Evolutionary conservation across 2,888 invertebrate species (phyloP).

Genomic region (Brachylomia viminalis): DNA sequence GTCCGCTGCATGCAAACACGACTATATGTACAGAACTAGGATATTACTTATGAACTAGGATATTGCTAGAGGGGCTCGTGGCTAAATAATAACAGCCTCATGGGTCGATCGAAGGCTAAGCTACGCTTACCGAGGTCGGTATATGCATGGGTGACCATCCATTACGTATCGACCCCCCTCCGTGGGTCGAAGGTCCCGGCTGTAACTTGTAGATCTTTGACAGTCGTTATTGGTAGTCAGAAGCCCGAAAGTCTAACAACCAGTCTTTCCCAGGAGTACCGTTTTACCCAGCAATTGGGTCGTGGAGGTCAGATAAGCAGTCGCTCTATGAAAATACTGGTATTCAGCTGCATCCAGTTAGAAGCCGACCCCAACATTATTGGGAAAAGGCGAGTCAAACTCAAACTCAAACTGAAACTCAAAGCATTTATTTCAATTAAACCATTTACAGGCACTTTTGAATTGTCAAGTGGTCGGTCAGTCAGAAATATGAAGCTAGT

Average conservation of each 20-base stretch:
- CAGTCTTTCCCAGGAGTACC: background rate
- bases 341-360: no score
- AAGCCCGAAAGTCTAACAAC: background rate
- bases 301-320: background rate
- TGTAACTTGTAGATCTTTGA: background rate
- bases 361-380: no score
- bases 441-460: no score
- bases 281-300: background rate
- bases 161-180: background rate
- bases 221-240: background rate
- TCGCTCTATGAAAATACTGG: background rate
- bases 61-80: background rate
- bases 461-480: no score
- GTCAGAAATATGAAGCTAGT: no score
- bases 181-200: background rate
- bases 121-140: background rate
- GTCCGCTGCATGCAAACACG: slow-evolving; percentile 19
- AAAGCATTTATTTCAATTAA: no score
- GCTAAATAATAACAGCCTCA: background rate
- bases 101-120: background rate
- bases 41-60: slow-evolving; percentile 25
- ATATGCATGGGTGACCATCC: background rate
- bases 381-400: no score
- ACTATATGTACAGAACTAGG: slow-evolving; percentile 5
- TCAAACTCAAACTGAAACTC: no score